These are phyloP conservation scores for Drosophila bunnanda DNA, from an alignment of 2,888 invertebrate species.

Conservation along the genomic window DNA sequence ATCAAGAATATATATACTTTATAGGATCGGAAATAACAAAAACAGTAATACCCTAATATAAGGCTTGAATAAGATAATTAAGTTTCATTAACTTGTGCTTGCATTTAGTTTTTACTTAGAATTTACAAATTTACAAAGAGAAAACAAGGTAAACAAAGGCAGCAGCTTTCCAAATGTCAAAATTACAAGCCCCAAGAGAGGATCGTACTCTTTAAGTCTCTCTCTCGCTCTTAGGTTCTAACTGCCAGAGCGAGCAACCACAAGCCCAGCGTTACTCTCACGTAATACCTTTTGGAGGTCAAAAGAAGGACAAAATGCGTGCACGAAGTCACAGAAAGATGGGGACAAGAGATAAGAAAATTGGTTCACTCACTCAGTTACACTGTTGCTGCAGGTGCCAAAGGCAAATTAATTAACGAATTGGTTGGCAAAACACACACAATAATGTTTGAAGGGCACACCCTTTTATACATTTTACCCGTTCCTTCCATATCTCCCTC, in stretches of 20 bases:
- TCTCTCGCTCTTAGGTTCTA: not conserved
- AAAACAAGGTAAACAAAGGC: not conserved
- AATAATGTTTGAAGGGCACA: no score
- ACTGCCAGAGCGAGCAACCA: not conserved
- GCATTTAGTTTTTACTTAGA: not conserved
- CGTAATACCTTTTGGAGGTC: accelerated
- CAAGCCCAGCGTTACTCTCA: not conserved
- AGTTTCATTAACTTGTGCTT: not conserved
- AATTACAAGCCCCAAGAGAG: not conserved
- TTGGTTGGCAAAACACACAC: no score
- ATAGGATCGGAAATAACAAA: no score
- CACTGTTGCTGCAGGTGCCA: no score
- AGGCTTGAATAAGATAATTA: not conserved
- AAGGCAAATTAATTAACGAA: no score
- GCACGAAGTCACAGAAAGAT: not conserved
- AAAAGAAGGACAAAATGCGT: not conserved
- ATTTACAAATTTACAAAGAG: not conserved
- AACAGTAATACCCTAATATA: no score
- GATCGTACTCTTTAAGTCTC: not conserved
- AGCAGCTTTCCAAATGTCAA: not conserved
- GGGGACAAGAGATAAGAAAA: not conserved
- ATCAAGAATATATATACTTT: no score
- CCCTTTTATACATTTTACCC: no score
- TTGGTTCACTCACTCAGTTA: not conserved
- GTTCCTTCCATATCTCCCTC: no score